Conservation (phyloP, 2,113 vertebrate species). For the Prietella phreatophila region DNA sequence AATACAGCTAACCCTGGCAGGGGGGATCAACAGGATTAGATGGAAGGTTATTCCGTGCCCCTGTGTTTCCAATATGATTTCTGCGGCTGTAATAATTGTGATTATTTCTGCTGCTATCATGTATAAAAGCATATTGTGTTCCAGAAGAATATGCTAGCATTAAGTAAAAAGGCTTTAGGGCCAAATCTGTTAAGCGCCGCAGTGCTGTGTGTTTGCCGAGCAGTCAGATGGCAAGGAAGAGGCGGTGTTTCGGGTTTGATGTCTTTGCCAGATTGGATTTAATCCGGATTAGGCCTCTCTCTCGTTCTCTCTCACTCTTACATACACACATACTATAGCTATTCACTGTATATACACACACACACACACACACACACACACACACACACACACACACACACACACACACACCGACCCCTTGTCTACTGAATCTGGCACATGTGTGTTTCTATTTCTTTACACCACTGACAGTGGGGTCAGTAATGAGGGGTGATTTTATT, state of each 20-base stretch:
- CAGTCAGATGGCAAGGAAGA: constrained; percentile 73
- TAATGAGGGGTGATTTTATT: not conserved
- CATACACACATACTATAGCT: not conserved
- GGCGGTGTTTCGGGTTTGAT: constrained; percentile 77
- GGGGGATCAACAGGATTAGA: constrained; percentile 54
- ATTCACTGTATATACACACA: not conserved
- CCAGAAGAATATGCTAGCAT: constrained; percentile 60
- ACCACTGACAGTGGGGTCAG: not conserved
- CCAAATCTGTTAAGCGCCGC: constrained; percentile 61
- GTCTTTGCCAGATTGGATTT: constrained; percentile 81
- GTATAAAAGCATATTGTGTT: constrained; percentile 63
- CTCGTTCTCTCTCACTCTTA: constrained; percentile 37
- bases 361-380: not conserved
- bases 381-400: not conserved
- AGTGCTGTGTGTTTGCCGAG: constrained; percentile 56
- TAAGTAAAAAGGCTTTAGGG: constrained; percentile 62
- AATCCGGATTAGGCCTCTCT: constrained; percentile 76
- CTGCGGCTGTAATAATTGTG: constrained; percentile 56
- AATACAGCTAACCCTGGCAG: constrained; percentile 53
- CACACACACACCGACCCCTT: constrained; percentile 6
- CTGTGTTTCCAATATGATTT: constrained; percentile 54
- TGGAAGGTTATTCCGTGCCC: constrained; percentile 46
- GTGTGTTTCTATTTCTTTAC: constrained; percentile 16
- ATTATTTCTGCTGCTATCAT: constrained; percentile 59
- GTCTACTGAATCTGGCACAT: constrained; percentile 34